Conservation (phyloP, 2,113 vertebrate genomes). For the Grallaria varia region DNA sequence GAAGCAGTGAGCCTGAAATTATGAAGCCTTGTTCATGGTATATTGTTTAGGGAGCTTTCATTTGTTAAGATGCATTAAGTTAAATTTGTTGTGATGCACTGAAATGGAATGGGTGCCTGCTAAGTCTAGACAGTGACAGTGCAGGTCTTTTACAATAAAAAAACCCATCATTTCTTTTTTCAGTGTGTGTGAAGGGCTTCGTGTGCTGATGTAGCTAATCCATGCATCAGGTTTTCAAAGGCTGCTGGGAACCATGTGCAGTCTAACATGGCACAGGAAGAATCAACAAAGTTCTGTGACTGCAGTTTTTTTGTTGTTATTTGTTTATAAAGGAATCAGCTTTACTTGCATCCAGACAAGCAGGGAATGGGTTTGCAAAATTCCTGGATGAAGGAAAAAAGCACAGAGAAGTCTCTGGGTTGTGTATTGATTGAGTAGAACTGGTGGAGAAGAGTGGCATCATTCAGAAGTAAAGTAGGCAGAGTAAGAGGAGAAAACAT, state of each 20-base stretch:
- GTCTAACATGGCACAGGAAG: neutral
- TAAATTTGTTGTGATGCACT: constrained; percentile 33
- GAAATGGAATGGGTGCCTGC: constrained; percentile 3
- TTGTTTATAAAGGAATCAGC: neutral
- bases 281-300: neutral
- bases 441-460: neutral
- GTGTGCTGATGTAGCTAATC: neutral
- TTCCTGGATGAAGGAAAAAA: neutral
- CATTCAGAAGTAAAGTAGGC: neutral
- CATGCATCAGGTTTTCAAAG: neutral
- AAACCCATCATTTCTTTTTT: neutral
- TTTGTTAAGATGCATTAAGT: constrained; percentile 27
- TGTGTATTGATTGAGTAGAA: neutral
- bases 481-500: neutral
- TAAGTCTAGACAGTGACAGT: constrained; percentile 35
- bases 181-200: neutral
- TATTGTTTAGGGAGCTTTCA: constrained; percentile 25
- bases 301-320: constrained; percentile 19
- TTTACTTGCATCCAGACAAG: neutral
- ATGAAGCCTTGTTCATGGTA: neutral
- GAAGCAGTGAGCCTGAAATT: neutral
- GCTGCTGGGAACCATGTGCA: neutral
- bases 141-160: neutral
- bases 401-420: neutral
- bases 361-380: neutral